phyloP scores from a whole-genome alignment of 2,888 invertebrate species.

The Shargacucullia verbasci region DNA sequence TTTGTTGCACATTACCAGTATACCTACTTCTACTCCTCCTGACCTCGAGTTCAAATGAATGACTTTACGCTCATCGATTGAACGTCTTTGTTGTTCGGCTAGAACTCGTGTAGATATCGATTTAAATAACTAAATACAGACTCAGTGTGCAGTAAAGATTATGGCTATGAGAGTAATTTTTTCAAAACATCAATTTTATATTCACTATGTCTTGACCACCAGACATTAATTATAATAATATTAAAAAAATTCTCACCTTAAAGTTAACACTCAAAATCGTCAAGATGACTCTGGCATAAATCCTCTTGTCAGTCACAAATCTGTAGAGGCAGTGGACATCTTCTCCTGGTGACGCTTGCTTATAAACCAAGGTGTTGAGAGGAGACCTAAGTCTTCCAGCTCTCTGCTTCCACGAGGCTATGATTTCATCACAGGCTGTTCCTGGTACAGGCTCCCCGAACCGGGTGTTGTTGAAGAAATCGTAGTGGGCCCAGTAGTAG shows the following conservation, averaged over 20 bases:
- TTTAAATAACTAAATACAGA: no score
- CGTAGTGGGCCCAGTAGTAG: conserved; percentile 98
- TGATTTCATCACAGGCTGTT: conserved; percentile 96
- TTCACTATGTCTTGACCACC: no score
- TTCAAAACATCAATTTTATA: no score
- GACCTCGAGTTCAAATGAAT: no score
- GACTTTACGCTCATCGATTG: no score
- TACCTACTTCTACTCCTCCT: no score
- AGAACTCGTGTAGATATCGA: no score
- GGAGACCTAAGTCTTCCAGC: conserved; percentile 94
- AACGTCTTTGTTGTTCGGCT: no score
- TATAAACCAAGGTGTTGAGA: conserved; percentile 95
- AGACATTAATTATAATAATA: no score
- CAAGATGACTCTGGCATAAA: conserved; percentile 94
- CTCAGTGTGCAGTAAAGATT: no score
- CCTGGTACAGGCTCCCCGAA: conserved; percentile 94
- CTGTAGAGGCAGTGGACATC: conserved; percentile 95
- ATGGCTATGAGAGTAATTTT: no score
- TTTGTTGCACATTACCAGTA: no score
- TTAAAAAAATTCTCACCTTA: conserved; percentile 90
- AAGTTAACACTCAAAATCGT: conserved; percentile 94
- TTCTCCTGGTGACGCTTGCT: conserved; percentile 91
- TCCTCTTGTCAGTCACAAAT: conserved; percentile 94
- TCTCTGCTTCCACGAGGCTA: conserved; percentile 94
- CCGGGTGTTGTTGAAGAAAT: conserved; percentile 97